Evolutionary conservation across 2,113 vertebrate species (phyloP), one percentile per base, ranked within the genome.

Genomic region (Mesitornis unicolor): DNA sequence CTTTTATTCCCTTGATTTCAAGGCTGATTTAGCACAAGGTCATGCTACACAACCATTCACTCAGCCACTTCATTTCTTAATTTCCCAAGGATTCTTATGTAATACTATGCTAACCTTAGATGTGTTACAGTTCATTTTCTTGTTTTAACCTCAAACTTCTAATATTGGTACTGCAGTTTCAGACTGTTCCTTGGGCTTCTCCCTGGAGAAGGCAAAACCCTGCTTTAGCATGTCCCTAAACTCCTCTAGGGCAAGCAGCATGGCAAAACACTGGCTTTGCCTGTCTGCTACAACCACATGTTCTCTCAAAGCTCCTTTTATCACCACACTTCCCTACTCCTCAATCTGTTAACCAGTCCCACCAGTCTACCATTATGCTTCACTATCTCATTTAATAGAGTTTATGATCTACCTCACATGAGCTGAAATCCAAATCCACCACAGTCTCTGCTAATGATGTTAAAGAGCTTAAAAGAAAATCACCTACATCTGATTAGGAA

Each of bases 1-100:
- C 53, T 88, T 83, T 79, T n/a, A 87, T 47, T 87, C 56, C 35
- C 57, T 43, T 38, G 43, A 28, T 91, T 60, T 28, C 51, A 76
- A 61, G 63, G 45, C 48, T 90, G 78, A 85, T 73, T 76, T 61
- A 90, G 53, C 65, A 43, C 53, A 88, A 95, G 88, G 78, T 92
- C 85, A 92, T 33, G 43, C 70, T 82, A 68, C 13, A 40, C 43
- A 76, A 22, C 21, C 26, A 20, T 56, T 91, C 3, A 0, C 31
- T 87, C 78, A 76, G 53, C 40, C 40, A 79, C 40, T 90, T 88
- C 7, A 40, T 78, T 87, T 35, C 65, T 84, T 82, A 18, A 59
- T 56, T 91, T 93, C 67, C 53, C 2, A 1, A 90, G 70, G 67
- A 91, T 82, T 76, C 85, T 25, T 18, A 60, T 40, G 43, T 47